Evolutionary conservation across 30 jellyfish, hydroid and myxozoan genomes (phyloP).

Genomic region (Clytia hemisphaerica): DNA sequence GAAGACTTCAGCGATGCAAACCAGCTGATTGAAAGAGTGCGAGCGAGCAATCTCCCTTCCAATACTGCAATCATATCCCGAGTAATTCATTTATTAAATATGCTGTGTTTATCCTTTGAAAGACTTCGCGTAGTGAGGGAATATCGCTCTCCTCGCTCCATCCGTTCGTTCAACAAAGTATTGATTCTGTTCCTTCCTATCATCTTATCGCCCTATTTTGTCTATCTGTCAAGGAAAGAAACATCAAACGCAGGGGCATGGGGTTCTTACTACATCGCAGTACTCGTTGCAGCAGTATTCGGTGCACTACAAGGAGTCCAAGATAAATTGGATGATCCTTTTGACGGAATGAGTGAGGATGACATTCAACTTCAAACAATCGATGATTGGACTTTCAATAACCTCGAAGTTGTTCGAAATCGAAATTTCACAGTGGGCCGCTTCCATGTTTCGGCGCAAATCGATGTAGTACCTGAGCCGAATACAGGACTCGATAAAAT

Average conservation of each 20-base stretch:
- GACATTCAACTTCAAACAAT: slow-evolving; percentile 80
- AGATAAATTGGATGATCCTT: slow-evolving; percentile 95
- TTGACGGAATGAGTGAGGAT: slow-evolving; percentile 98
- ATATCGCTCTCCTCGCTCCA: slow-evolving; percentile 95
- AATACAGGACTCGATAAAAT: too few species aligned
- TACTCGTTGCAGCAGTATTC: slow-evolving; percentile 74
- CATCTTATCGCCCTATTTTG: slow-evolving; percentile 84
- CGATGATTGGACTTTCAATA: slow-evolving; percentile 93
- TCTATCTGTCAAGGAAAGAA: slow-evolving; percentile 39
- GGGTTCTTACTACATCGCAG: slow-evolving; percentile 81
- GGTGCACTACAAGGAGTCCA: slow-evolving; percentile 97
- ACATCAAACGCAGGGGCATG: slow-evolving; percentile 37
- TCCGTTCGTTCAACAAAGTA: slow-evolving; percentile 89
- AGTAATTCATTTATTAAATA: slow-evolving; percentile 38
- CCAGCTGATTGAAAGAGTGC: slow-evolving; percentile 68
- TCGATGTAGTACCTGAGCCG: too few species aligned
- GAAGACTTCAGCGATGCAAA: slow-evolving; percentile 96
- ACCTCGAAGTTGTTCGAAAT: slow-evolving; percentile 94
- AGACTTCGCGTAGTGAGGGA: slow-evolving; percentile 97
- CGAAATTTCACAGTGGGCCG: slow-evolving; percentile 90
- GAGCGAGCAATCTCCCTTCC: slow-evolving; percentile 56
- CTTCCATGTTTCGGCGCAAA: slow-evolving; percentile 82
- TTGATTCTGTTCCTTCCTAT: slow-evolving; percentile 77
- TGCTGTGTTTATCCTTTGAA: slow-evolving; percentile 79
- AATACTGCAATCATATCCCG: slow-evolving; percentile 70